A percentile compares a stretch with the other conserved stretches of the same genome.
Conservation (phyloP, 2,113 vertebrate genomes). For the Erythrolamprus reginae region DNA sequence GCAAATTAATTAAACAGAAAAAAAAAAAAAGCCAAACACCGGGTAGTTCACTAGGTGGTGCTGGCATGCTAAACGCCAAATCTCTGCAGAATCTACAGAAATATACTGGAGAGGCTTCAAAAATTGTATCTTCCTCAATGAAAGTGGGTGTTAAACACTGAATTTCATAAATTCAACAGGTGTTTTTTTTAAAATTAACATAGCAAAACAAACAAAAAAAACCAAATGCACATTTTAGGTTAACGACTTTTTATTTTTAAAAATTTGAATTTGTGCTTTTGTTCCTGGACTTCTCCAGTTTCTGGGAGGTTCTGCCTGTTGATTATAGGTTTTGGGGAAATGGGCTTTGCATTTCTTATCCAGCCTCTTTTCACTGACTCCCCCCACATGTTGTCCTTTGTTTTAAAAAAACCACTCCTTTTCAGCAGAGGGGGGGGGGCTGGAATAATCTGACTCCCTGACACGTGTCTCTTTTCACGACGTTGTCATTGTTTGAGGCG, state of each 20-base stretch:
- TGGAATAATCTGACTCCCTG: neutral
- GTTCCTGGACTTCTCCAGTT: neutral
- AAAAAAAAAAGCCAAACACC: neutral
- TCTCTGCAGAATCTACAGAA: neutral
- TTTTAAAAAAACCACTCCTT: neutral
- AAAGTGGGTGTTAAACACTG: neutral
- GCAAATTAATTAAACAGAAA: neutral
- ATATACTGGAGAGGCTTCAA: neutral
- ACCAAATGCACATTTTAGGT: neutral
- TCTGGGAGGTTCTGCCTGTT: neutral
- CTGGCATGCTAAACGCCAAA: neutral
- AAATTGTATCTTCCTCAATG: neutral
- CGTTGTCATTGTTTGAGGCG: too few species aligned
- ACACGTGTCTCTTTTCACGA: too few species aligned
- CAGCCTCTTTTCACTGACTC: neutral
- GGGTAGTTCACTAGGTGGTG: neutral
- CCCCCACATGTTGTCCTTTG: neutral
- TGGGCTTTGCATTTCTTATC: neutral
- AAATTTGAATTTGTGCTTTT: neutral
- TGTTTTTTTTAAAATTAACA: neutral
- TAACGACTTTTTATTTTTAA: neutral
- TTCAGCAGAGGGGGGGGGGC: neutral
- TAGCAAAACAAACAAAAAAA: neutral
- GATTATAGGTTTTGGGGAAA: neutral
- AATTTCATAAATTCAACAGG: neutral